Evolutionary conservation across 2,797 vertebrate species (phyloP), one percentile per base, ranked within the genome.

Genomic region (Bufotes viridis): DNA sequence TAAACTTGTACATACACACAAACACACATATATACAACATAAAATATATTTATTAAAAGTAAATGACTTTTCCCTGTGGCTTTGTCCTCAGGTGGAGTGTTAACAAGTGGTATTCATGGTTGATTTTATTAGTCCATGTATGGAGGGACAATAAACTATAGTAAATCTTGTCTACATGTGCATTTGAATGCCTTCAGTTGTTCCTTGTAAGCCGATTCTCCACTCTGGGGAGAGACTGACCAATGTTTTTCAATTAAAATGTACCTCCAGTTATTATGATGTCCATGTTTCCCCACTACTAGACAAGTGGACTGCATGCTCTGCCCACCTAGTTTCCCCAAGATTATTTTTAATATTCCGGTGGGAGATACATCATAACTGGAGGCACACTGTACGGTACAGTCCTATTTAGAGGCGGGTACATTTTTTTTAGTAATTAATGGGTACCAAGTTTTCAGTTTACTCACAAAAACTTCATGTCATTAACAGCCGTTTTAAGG

Each of bases 11-110:
- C 80, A 81, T 42, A 81, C 58, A 82, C 80, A 51, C 14, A 65
- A 22, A 82, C 80, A 67, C 42, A 53, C 9, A 67, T 65, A 81
- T 63, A 49, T 34, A 82, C 34, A 67, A 61, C 78, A 80, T 80
- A 78, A 78, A 78, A 55, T 78, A 78, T 78, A 78, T 78, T 78
- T 78, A 78, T 78, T 78, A 78, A 78, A 78, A 53, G 75, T 22
- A 78, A n/a, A 78, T 78, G 11, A 14, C 15, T 55, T 78, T 78
- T 55, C 22, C 72, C 75, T 78, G 75, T 53, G 75, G 75, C 75
- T 78, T 78, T 55, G 22, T 55, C 75, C 75, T 51, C 75, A 53
- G 75, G 22, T 22, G 12, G 20, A 24, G 49, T 55, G 49, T 78
- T 24, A 24, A 7, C 22, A 24, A 2, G n/a, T 78, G 22, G 49